Base-by-base conservation (phyloP, 2,113 vertebrate species). In the Otus sunia region DNA sequence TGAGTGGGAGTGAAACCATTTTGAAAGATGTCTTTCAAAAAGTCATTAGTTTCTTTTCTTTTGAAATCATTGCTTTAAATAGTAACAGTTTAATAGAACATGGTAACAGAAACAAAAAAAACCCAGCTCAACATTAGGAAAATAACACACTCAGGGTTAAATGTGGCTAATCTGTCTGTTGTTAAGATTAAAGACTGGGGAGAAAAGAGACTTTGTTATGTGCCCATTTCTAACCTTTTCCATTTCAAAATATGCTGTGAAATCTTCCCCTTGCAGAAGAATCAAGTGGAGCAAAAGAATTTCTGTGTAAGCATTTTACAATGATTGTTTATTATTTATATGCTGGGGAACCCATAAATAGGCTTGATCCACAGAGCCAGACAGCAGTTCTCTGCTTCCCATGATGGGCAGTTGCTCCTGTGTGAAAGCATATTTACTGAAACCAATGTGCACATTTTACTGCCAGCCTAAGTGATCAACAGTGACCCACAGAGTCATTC, bases 21-120 rank as follows among this genome's bases (percentile, higher is more conserved):
- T 79, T 88, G 83, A 97, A 91, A 79, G 36, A 67, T 69, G 52
- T 50, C 67, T 96, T 96, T 92, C 83, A 89, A 94, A 68, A 91
- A 95, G 74, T 66, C 47, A 36, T 76, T 92, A 23, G 32, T 92
- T 94, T 52, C 23, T 94, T 93, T 93, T 88, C 39, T 86, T 94
- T 60, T 86, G 55, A 92, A 96, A 89, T 93, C 32, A 83, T 86
- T 86, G 52, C 29, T 95, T 95, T 86, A 60, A 90, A 79, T 79
- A 82, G 77, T 45, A 96, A 60, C 60, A 96, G 17, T 90, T 95
- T 96, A 91, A 95, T 50, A 76, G 92, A 59, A 85, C 39, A 73
- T 62, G 20, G 50, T 77, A 94, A 84, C 60, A 92, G 55, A 72
- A 88, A 78, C 49, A 29, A 72, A 69, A 72, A 55, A 75, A 26